A percentile compares a stretch with the other conserved stretches of the same genome.
phyloP scores from a whole-genome alignment of 2,888 invertebrate genomes.

The Epirrhoe alternata region DNA sequence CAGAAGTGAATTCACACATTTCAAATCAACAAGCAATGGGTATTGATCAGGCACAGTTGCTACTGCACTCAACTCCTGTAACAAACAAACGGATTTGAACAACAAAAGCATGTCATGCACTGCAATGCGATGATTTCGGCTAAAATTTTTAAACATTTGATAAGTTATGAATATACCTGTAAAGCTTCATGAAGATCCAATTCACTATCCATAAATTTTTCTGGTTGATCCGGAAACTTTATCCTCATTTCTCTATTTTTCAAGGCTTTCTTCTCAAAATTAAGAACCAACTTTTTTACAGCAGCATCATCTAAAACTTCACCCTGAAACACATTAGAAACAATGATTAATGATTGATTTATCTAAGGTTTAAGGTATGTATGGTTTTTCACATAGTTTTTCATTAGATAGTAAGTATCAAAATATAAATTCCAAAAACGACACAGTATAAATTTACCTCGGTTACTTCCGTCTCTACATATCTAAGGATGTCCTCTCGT shows the following conservation, averaged over 20 bases:
- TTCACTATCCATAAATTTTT: constrained; percentile 99
- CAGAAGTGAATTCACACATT: constrained; percentile 95
- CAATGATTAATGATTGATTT: too few relatives aligned
- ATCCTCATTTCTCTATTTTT: constrained; percentile 99
- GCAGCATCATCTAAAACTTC: constrained; percentile 94
- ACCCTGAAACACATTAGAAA: constrained; percentile 77
- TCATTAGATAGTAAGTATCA: too few relatives aligned
- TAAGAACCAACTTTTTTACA: constrained; percentile 94
- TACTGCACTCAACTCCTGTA: constrained; percentile 96
- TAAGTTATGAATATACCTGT: constrained; percentile 87
- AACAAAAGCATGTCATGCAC: background rate
- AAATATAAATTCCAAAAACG: too few relatives aligned
- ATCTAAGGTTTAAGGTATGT: too few relatives aligned
- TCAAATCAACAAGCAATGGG: constrained; percentile 94
- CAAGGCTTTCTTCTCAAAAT: constrained; percentile 97
- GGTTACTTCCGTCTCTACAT: constrained; percentile 92
- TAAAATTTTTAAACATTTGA: too few relatives aligned
- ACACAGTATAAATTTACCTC: constrained; percentile 77
- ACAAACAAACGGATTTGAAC: constrained; percentile 40
- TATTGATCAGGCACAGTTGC: constrained; percentile 98
- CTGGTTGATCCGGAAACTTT: constrained; percentile 98
- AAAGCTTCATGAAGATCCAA: constrained; percentile 95
- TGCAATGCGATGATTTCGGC: too few relatives aligned
- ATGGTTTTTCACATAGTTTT: too few relatives aligned
- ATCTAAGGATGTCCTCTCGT: constrained; percentile 91